phyloP scores from a whole-genome alignment of 2,797 vertebrate genomes.

The Xenentodon cancila region DNA sequence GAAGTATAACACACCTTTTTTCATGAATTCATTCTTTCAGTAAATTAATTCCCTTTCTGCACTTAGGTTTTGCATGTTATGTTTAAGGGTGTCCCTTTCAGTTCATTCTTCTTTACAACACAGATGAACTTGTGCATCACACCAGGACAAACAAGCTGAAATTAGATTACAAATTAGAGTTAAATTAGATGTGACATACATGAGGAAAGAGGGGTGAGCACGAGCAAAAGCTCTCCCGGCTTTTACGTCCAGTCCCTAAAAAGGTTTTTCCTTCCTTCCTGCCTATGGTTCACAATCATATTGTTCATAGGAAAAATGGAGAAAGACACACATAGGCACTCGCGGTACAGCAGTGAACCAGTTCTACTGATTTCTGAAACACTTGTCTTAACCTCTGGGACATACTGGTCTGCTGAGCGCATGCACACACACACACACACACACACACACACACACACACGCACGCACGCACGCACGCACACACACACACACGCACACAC shows the following conservation, averaged over 20 bases:
- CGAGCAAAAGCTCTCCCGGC: neutral
- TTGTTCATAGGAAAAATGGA: conserved; percentile 20
- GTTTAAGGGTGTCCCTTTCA: no score
- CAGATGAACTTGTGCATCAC: no score
- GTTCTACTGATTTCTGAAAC: conserved; percentile 46
- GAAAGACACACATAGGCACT: neutral
- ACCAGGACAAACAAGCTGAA: no score
- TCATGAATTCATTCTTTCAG: no score
- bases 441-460: no score
- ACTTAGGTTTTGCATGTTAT: no score
- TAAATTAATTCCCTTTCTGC: no score
- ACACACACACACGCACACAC: conserved; percentile 16
- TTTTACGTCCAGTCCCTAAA: neutral
- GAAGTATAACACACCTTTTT: no score
- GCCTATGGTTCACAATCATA: conserved; percentile 10
- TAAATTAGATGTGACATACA: no score
- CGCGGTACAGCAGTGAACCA: conserved; percentile 34
- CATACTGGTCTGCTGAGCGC: conserved; percentile 20
- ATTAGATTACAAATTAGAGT: no score
- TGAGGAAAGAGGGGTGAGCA: no score
- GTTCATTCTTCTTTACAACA: no score
- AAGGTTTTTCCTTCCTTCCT: neutral
- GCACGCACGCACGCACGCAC: neutral
- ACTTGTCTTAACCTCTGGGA: conserved; percentile 51
- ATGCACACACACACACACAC: neutral